Conservation (phyloP, 2,113 vertebrate genomes). For the Pomatorhinus ruficollis region DNA sequence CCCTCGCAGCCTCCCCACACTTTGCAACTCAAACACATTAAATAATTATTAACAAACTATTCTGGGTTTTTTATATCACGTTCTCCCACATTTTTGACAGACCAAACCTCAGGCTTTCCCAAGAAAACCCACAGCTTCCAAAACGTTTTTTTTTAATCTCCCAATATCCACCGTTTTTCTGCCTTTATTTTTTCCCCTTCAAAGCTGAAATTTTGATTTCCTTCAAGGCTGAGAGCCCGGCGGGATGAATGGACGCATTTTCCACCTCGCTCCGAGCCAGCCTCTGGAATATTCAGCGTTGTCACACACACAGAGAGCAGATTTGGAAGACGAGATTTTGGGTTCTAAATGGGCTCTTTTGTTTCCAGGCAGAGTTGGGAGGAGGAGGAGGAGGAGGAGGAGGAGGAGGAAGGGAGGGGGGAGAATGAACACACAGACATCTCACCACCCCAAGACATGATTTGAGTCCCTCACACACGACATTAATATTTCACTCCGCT, state of each 20-base stretch:
- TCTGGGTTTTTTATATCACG: rapidly evolving
- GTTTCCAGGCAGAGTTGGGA: neutral
- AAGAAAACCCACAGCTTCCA: neutral
- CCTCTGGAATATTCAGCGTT: neutral
- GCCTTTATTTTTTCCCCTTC: neutral
- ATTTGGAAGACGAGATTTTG: neutral
- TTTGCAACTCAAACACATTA: neutral
- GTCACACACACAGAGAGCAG: neutral
- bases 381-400: no score
- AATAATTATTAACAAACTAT: rapidly evolving
- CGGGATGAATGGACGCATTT: neutral
- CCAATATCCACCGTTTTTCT: neutral
- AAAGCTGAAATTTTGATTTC: neutral
- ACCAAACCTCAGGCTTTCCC: neutral
- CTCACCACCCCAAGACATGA: rapidly evolving
- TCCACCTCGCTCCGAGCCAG: neutral
- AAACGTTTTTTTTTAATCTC: neutral
- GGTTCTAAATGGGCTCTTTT: neutral
- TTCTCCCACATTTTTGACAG: neutral
- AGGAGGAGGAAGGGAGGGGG: no score
- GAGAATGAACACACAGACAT: neutral
- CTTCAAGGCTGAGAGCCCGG: neutral
- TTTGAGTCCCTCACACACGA: neutral
- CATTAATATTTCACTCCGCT: neutral
- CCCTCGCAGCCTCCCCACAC: neutral